A percentile compares a stretch with the other conserved stretches of the same genome.
These are phyloP conservation scores for Harpagoxenus sublaevis DNA, from an alignment of 2,888 invertebrate species.

Conservation along the genomic window DNA sequence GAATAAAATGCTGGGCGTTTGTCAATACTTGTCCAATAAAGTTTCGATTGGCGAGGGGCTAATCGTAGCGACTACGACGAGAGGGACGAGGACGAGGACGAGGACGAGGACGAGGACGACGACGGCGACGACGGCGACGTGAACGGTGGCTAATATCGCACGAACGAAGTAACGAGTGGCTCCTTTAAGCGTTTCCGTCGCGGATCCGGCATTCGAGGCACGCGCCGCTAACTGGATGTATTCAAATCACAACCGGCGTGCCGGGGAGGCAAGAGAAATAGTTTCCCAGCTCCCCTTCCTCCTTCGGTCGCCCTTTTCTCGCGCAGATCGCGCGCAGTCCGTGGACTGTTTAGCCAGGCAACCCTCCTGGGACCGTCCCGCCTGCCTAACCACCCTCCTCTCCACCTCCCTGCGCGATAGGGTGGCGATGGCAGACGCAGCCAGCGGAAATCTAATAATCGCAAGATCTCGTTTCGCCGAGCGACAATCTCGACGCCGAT, in stretches of 20 bases:
- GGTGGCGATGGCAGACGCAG: constrained; percentile 20
- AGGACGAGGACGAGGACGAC: background rate
- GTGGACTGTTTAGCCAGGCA: constrained; percentile 68
- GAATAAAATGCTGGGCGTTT: constrained; percentile 30
- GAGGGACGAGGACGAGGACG: background rate
- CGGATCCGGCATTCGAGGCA: constrained; percentile 81
- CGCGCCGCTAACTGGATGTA: constrained; percentile 85
- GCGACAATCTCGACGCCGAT: constrained; percentile 74
- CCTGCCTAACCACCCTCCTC: constrained; percentile 28
- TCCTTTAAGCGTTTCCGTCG: constrained; percentile 77
- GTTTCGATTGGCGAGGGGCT: constrained; percentile 23
- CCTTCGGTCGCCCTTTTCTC: constrained; percentile 65
- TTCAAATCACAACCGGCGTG: constrained; percentile 84
- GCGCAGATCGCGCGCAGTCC: constrained; percentile 70
- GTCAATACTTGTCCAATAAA: constrained; percentile 51
- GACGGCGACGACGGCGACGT: constrained; percentile 44
- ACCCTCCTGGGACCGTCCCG: constrained; percentile 58
- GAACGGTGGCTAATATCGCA: constrained; percentile 71
- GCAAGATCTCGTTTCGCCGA: constrained; percentile 71
- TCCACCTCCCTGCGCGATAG: background rate
- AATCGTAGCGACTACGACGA: constrained; percentile 33
- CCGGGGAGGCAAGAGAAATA: constrained; percentile 82
- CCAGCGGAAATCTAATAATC: constrained; percentile 72
- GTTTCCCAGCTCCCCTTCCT: constrained; percentile 75
- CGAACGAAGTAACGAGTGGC: constrained; percentile 80